Evolutionary conservation across 2,113 vertebrate species (phyloP).

Genomic region (Aptenodytes forsteri): DNA sequence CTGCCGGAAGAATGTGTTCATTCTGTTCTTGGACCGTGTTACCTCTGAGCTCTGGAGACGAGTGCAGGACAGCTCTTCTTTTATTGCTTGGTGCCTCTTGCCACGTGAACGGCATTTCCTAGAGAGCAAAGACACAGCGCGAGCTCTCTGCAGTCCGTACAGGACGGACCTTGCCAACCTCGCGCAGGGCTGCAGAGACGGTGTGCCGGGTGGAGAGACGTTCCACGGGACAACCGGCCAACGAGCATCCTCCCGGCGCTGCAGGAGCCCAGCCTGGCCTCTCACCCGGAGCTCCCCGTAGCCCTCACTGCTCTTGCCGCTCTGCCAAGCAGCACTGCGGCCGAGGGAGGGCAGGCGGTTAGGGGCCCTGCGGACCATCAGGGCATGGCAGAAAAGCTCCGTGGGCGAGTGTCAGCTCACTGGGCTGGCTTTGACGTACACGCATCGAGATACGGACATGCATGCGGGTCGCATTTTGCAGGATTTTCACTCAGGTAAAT

Average conservation of each 20-base stretch:
- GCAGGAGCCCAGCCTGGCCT: background rate
- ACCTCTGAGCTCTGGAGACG: background rate
- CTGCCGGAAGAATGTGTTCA: accelerated
- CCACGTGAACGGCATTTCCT: background rate
- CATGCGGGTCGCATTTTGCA: background rate
- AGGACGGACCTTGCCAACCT: background rate
- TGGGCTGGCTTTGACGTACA: background rate
- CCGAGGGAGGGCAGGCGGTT: accelerated
- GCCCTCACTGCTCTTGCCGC: background rate
- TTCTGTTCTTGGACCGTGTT: background rate
- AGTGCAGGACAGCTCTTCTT: background rate
- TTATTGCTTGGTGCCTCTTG: background rate
- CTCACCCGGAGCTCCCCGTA: background rate
- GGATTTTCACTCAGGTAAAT: background rate
- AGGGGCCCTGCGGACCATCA: too few relatives aligned
- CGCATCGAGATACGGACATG: too few relatives aligned
- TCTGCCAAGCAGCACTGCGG: background rate
- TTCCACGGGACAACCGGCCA: background rate
- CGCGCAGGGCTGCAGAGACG: background rate
- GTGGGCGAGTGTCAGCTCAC: background rate
- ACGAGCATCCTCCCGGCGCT: background rate
- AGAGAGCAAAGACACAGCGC: background rate
- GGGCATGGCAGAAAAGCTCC: background rate
- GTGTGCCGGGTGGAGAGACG: accelerated
- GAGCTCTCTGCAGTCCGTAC: background rate